Percentiles rank a stretch among this genome's conserved stretches.
phyloP scores from a whole-genome alignment of 2,113 vertebrate species.

The Struthidea cinerea region DNA sequence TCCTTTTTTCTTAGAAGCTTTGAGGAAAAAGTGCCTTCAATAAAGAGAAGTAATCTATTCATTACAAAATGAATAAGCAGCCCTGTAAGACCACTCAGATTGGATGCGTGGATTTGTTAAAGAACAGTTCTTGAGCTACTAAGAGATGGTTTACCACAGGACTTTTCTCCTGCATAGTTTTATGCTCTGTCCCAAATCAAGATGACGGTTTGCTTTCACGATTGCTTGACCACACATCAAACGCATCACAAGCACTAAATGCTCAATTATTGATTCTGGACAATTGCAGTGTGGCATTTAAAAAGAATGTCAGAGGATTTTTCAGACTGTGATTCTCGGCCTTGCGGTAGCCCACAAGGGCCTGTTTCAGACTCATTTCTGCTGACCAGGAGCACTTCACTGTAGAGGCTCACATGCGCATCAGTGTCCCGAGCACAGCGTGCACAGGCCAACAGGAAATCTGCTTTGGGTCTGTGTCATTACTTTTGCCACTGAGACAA shows the following conservation, averaged over 20 bases:
- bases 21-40: slow-evolving; percentile 35
- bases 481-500: neutral
- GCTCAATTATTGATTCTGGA: neutral
- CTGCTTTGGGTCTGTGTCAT: neutral
- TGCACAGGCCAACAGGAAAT: neutral
- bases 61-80: neutral
- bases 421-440: neutral
- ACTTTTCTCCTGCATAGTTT: neutral
- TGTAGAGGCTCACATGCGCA: neutral
- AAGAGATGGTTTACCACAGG: neutral
- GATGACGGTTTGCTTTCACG: neutral
- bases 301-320: neutral
- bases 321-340: neutral
- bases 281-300: neutral
- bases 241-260: neutral
- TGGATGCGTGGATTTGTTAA: neutral
- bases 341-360: neutral
- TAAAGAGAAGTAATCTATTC: neutral
- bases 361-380: neutral
- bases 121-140: neutral
- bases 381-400: neutral
- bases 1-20: slow-evolving; percentile 25
- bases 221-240: neutral
- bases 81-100: neutral
- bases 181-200: slow-evolving; percentile 3